Base-by-base conservation (phyloP, 2,113 vertebrate species). In the Leptosomus discolor region DNA sequence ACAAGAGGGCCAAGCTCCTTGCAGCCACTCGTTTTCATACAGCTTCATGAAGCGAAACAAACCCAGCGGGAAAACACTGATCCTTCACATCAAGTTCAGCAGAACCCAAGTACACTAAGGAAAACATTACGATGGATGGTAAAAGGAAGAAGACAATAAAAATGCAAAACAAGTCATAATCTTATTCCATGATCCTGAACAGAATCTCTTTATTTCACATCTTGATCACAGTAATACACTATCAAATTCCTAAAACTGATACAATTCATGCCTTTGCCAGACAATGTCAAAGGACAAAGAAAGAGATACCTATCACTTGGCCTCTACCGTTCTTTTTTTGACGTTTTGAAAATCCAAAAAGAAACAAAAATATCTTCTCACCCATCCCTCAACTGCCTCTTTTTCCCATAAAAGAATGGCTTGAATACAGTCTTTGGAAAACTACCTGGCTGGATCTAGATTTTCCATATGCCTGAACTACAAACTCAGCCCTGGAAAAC, bases 101-200 rank as follows among this genome's bases (percentile, higher is more conserved):
- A 73, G 29, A 53, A 19, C 24, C 16, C 54, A 56, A 39, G 27
- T n/a, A 87, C 30, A 37, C 37, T 6, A 11, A 83, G 43, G 26
- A 82, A 68, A 74, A 65, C 22, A 65, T 6, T 24, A n/a, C 0
- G 4, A 79, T 13, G 27, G 46, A 56, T 4, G 9, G 41, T 14
- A 76, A 75, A 60, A 79, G 39, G 48, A 89, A 85, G 29, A 64
- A 10, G 5, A 87, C 94, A 92, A 92, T 20, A 48, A 76, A 95
- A 76, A 73, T 23, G 27, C 16, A 73, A 75, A 79, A 16, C 8
- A 79, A 51, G 24, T 32, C 36, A 64, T n/a, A 77, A 73, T 21
- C 1, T 0, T 16, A 43, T 17, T 6, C 7, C 1, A 0, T 22
- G 8, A 76, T 57, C 17, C 23, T 30, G 11, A 73, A 80, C 8